These are phyloP conservation scores for Sycophaga agraensis DNA, from an alignment of 1,140 invertebrate genomes.

Conservation along the genomic window DNA sequence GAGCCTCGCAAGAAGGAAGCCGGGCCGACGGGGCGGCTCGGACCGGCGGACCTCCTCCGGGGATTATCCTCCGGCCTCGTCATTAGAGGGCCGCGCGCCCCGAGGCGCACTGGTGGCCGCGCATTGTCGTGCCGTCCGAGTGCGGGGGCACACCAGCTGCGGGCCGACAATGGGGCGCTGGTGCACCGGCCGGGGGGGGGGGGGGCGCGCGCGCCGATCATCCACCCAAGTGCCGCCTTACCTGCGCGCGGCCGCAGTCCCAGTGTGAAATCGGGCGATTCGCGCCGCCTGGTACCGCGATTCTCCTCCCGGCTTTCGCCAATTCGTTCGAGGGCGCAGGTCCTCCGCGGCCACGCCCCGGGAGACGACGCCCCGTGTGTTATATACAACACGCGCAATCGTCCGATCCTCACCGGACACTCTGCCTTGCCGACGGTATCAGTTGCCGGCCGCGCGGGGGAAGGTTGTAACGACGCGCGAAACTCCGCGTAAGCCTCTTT, in stretches of 20 bases:
- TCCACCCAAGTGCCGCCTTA: background rate
- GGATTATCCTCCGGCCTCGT: background rate
- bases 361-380: background rate
- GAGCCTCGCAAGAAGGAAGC: too few species aligned
- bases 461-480: too few species aligned
- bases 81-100: background rate
- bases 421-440: too few species aligned
- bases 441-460: too few species aligned
- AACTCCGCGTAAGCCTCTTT: constrained; percentile 1
- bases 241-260: background rate
- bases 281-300: background rate
- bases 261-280: constrained; percentile 7
- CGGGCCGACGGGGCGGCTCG: too few species aligned
- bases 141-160: background rate
- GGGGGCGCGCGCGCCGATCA: background rate
- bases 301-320: too few species aligned
- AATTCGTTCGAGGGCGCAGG: too few species aligned
- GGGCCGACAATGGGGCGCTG: background rate
- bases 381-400: background rate
- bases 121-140: background rate
- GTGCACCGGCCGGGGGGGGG: background rate
- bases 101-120: background rate
- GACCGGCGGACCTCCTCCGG: too few species aligned
- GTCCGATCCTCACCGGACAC: too few species aligned
- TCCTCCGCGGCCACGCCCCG: too few species aligned